Percentiles rank a stretch among this genome's conserved stretches.
These are phyloP conservation scores for Ceyx cyanopectus DNA, from an alignment of 2,113 vertebrate genomes.

Conservation along the genomic window DNA sequence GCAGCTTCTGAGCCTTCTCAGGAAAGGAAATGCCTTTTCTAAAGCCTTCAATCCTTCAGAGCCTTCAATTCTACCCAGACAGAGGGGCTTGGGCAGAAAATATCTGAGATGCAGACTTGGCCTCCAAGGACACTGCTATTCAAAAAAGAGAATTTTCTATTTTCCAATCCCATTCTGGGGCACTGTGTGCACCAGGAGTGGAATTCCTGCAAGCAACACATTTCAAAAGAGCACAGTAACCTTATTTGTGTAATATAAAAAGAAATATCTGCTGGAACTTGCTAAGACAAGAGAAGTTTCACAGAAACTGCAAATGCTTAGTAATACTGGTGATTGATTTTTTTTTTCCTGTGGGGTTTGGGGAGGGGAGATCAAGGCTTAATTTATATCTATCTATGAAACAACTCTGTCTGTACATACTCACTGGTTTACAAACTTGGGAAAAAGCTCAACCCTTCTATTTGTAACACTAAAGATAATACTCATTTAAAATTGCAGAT, in stretches of 20 bases:
- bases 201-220: neutral
- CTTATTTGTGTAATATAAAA: neutral
- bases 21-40: neutral
- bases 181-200: neutral
- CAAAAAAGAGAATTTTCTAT: neutral
- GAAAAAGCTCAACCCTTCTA: slow-evolving; percentile 33
- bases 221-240: neutral
- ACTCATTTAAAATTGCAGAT: slow-evolving; percentile 45
- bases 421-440: slow-evolving; percentile 40
- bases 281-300: neutral
- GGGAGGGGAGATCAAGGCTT: neutral
- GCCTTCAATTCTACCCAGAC: neutral
- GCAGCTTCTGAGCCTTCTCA: neutral
- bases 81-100: neutral
- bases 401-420: slow-evolving; percentile 49
- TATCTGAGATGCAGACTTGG: neutral
- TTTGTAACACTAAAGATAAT: slow-evolving; percentile 62
- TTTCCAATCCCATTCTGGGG: neutral
- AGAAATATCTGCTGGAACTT: neutral
- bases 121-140: slow-evolving; percentile 23
- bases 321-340: slow-evolving; percentile 29
- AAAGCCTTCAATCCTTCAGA: neutral
- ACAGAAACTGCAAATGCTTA: slow-evolving; percentile 31
- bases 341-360: neutral
- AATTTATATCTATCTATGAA: slow-evolving; percentile 48